Base-by-base conservation (phyloP, 1,140 invertebrate species). In the Danaus melanippus region DNA sequence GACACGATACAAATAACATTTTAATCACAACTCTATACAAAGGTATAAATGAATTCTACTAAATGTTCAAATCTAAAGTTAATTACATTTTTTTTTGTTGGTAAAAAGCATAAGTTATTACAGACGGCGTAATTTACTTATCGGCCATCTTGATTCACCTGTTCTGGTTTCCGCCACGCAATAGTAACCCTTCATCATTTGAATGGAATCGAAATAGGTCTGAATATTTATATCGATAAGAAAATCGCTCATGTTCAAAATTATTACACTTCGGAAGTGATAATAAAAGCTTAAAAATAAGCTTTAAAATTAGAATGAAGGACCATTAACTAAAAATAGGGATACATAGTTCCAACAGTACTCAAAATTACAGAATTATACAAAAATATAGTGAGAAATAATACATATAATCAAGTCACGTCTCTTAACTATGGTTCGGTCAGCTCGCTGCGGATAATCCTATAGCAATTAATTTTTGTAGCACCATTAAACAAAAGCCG, bases 101-200 rank as follows among this genome's bases (percentile, higher is more conserved):
- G 45, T 43, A 8, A 52, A 48, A 52, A 41, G 48, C 50, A 42
- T 55, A 47, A 48, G 55, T 55, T 44, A 60, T 51, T 62, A 60
- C 45, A 71, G 63, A 71, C 68, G 67, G 64, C 60, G 69, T 69
- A 64, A 67, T 74, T 70, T 67, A 56, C 70, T 74, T 78, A 75
- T 75, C 72, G 45, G 10, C 12, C 48, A 75, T 77, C 74, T 67
- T 67, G 68, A 70, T 66, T 75, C 68, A 57, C 67, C 62, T 52
- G 21, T 32, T 56, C 53, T 43, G 46, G 61, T 57, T 76, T 73
- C 72, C 76, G 69, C 50, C 42, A 62, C 52, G 56, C 68, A 70
- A 76, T 76, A 68, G 64, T 53, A 65, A 57, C 58, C 61, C 66
- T 60, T 62, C 67, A 58, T 57, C 53, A 46, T 61, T 64, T 64